Evolutionary conservation across 1,140 invertebrate species (phyloP).

Genomic region (Drosophila simulans): DNA sequence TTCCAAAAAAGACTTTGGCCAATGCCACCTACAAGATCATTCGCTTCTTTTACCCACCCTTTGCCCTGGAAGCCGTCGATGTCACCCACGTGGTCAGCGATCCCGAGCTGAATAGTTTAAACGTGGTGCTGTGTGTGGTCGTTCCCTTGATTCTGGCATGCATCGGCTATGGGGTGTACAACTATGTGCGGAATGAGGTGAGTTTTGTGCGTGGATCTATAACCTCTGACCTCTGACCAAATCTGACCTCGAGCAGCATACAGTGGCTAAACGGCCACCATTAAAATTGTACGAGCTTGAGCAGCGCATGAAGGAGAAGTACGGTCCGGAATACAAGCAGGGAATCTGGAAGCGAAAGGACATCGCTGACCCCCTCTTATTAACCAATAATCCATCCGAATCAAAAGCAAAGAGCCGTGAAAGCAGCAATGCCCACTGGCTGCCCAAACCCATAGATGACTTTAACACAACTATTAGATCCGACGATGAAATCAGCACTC

Average conservation of each 20-base stretch:
- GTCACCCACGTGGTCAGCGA: constrained; percentile 7
- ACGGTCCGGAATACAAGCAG: constrained; percentile 23
- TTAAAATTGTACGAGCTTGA: neutral
- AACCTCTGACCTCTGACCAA: neutral
- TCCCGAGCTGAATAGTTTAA: constrained; percentile 1
- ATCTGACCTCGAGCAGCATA: neutral
- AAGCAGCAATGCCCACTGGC: neutral
- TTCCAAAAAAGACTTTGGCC: constrained; percentile 7
- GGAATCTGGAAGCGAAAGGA: constrained; percentile 14
- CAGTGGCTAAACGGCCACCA: neutral
- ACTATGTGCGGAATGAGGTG: neutral
- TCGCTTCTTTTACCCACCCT: constrained; percentile 37
- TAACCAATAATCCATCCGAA: too few relatives aligned
- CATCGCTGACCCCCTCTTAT: neutral
- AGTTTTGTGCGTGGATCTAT: neutral
- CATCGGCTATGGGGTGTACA: neutral
- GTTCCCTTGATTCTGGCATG: neutral
- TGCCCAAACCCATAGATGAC: neutral
- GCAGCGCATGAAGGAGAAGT: neutral
- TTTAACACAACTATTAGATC: neutral
- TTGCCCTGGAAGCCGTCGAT: constrained; percentile 2
- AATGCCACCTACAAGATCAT: constrained; percentile 30
- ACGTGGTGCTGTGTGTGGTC: neutral
- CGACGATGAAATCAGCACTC: neutral
- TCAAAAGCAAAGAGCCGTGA: neutral